phyloP scores from a whole-genome alignment of 2,888 invertebrate species.

The Craniophora ligustri region DNA sequence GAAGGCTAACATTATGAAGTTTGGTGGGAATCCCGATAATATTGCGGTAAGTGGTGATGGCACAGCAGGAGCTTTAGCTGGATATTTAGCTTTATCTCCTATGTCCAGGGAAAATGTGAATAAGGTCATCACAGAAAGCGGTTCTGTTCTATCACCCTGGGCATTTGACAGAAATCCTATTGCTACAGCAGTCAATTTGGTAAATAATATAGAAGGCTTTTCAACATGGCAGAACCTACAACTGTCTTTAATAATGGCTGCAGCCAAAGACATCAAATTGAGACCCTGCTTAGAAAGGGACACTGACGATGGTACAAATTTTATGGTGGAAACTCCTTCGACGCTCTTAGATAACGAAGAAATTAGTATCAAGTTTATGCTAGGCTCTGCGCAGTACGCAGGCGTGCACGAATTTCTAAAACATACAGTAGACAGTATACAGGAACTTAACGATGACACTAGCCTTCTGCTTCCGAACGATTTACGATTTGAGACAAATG shows the following conservation, averaged over 20 bases:
- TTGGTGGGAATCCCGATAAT: slow-evolving; percentile 76
- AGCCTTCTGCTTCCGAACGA: slow-evolving; percentile 69
- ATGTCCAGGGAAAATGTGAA: slow-evolving; percentile 65
- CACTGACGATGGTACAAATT: slow-evolving; percentile 48
- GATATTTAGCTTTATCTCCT: slow-evolving; percentile 70
- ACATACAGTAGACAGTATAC: slow-evolving; percentile 58
- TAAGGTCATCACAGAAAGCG: slow-evolving; percentile 79
- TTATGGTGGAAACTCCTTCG: slow-evolving; percentile 71
- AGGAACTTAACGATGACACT: slow-evolving; percentile 62
- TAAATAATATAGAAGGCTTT: slow-evolving; percentile 63
- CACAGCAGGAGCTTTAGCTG: slow-evolving; percentile 71
- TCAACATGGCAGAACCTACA: slow-evolving; percentile 48
- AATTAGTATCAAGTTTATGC: slow-evolving; percentile 66
- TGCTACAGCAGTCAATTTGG: slow-evolving; percentile 65
- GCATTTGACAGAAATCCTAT: slow-evolving; percentile 74
- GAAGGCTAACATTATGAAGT: slow-evolving; percentile 67
- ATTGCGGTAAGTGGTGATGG: slow-evolving; percentile 78
- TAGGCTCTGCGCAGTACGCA: slow-evolving; percentile 73
- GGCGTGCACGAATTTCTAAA: slow-evolving; percentile 67
- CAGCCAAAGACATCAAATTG: slow-evolving; percentile 59
- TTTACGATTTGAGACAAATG: slow-evolving; percentile 60
- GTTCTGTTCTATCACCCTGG: slow-evolving; percentile 73
- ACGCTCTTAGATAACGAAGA: slow-evolving; percentile 56
- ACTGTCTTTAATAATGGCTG: slow-evolving; percentile 54
- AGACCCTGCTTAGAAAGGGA: slow-evolving; percentile 70